phyloP scores from a whole-genome alignment of 2,797 vertebrate species.

The Paguma larvata region DNA sequence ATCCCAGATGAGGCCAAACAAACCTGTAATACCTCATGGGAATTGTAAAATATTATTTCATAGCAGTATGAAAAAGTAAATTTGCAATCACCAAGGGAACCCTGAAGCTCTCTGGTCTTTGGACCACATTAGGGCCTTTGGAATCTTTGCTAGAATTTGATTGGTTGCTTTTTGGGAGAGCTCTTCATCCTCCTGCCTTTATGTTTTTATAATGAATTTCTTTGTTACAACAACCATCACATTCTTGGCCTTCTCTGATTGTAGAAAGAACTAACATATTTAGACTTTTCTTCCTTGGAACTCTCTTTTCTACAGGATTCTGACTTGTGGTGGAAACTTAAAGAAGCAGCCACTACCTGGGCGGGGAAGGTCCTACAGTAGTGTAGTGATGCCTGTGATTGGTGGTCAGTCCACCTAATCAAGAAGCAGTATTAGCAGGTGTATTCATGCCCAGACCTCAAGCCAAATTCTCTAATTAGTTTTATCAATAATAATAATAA shows the following conservation, averaged over 20 bases:
- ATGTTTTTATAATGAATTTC: constrained; percentile 1
- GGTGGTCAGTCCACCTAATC: neutral
- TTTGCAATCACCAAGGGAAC: neutral
- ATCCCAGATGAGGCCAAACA: neutral
- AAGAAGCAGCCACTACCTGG: neutral
- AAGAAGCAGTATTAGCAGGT: neutral
- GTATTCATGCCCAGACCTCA: neutral
- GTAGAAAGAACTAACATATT: constrained; percentile 13
- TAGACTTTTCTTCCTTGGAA: neutral
- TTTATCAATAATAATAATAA: constrained; percentile 1
- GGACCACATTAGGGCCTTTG: neutral
- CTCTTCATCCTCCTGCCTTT: neutral
- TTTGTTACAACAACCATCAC: neutral
- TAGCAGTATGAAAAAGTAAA: neutral
- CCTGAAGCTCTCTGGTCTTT: neutral
- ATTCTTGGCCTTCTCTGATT: constrained; percentile 29
- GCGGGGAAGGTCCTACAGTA: neutral
- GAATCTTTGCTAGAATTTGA: neutral
- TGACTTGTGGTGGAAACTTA: neutral
- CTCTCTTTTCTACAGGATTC: neutral
- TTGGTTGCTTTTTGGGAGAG: neutral
- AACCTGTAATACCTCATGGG: neutral
- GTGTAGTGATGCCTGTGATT: neutral
- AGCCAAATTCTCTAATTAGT: constrained; percentile 28
- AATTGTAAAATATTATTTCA: constrained; percentile 23